Base-by-base conservation (phyloP, 2,113 vertebrate species). In the Zosterops hypoxanthus region DNA sequence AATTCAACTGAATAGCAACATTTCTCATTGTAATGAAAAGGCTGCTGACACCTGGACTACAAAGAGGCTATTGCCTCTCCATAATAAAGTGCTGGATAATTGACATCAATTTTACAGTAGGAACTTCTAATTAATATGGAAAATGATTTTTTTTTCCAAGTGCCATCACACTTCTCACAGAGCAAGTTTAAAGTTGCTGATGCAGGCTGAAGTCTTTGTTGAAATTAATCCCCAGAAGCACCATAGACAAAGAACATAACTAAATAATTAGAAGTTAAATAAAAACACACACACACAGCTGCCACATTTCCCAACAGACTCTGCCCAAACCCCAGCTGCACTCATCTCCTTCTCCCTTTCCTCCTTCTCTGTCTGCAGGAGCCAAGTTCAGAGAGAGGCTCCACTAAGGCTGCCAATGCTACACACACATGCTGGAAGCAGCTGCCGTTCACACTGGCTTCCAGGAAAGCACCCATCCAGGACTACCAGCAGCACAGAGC, bases 201-300 rank as follows among this genome's bases (percentile, higher is more conserved):
- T 64, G 80, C 68, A 91, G 81, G 80, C 88, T 97, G 66, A 26
- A 95, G 80, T 83, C 75, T 94, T 80, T 94, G 42, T 56, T 86
- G 76, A 79, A 94, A 86, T 95, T 79, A 97, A 97, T 96, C 92
- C 88, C 78, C 92, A 87, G 81, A 80, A 96, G 77, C 86, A 73
- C 46, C 81, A 93, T 78, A 96, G 91, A 93, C 80, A 97, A 94
- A 95, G 66, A 78, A 95, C 53, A 26, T 84, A 95, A 93, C 73
- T 93, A 97, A 95, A 76, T 94, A 94, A 96, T 71, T 94, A 93
- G 73, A 95, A 91, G 55, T 93, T 88, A 96, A 87, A 95, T 84
- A 91, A 96, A 88, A 95, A 80, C 77, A 95, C 86, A 92, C 72
- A 92, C 89, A 70, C 64, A 64, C 46, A 85, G 87, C 88, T 94